Evolutionary conservation across 2,797 vertebrate species (phyloP), one percentile per base, ranked within the genome.

Genomic region (Miichthys miiuy): DNA sequence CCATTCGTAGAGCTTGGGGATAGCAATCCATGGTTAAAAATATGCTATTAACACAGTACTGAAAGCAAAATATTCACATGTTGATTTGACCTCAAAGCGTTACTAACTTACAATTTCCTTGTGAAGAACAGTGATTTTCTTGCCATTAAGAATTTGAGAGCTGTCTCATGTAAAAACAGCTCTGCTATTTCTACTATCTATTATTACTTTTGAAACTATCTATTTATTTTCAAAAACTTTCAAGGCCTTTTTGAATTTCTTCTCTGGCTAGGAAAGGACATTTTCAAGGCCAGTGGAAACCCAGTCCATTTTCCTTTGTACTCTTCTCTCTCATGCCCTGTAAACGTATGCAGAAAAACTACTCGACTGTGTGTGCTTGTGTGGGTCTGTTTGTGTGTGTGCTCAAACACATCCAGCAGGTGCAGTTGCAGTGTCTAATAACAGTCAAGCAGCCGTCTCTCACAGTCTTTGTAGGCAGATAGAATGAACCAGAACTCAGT

Each of bases 401-500:
- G 23, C 38, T 78, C 58, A 34, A 77, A 85, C 77, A 79, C 50
- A 72, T 56, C 27, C 72, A 88, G 82, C 90, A 92, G 85, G 88
- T 90, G 88, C 87, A 83, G 79, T 77, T 69, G 21, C 68, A 58
- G 68, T 30, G 68, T 38, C 77, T 84, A 69, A 78, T 83, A 89
- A 81, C 63, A 80, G 71, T 72, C 34, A 21, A 56, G 83, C 87
- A 63, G 74, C 66, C 65, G 52, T 75, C 78, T 68, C 70, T 83
- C 62, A 78, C 50, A 67, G 72, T 41, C 83, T 90, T 90, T 91
- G 88, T 88, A 82, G 86, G 68, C 85, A 79, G 89, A 88, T 82
- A 77, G 83, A 92, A 83, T 88, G 81, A 85, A 87, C 42, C 75
- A 83, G 82, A 79, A 68, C 72, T 83, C 83, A 71, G 78, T 74